Conservation (phyloP, 2,113 vertebrate species). For the Pedionomus torquatus region DNA sequence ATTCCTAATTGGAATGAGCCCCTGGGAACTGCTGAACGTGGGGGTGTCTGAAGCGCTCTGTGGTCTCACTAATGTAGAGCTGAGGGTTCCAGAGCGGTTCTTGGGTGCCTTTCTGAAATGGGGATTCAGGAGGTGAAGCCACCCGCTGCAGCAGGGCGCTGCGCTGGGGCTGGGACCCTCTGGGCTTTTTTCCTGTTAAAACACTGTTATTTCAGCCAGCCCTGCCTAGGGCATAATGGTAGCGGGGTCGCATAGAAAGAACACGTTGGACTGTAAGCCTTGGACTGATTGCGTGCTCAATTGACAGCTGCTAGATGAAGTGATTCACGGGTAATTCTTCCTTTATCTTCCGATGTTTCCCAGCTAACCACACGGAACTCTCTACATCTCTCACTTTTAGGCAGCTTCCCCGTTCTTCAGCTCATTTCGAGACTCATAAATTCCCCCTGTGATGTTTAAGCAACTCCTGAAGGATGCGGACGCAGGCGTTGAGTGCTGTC, state of each 20-base stretch:
- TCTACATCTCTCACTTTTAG: slow-evolving; percentile 9
- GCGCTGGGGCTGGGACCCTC: not conserved
- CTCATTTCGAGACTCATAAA: not conserved
- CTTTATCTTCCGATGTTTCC: not conserved
- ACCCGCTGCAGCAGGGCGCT: not conserved
- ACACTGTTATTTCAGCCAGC: rapidly evolving
- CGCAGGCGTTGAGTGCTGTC: not conserved
- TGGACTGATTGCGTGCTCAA: not conserved
- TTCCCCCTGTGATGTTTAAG: not conserved
- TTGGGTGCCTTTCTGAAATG: not conserved
- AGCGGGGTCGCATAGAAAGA: not conserved
- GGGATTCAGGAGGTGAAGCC: not conserved
- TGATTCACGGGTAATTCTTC: not conserved
- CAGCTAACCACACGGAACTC: not conserved
- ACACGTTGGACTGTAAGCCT: not conserved
- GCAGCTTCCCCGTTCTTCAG: not conserved
- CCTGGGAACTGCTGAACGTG: rapidly evolving
- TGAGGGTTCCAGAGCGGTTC: not conserved
- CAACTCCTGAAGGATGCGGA: slow-evolving; percentile 32
- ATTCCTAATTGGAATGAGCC: rapidly evolving
- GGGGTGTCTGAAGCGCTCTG: not conserved
- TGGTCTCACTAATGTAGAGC: rapidly evolving
- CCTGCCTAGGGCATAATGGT: rapidly evolving
- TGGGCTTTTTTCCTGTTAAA: not conserved
- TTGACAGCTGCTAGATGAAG: not conserved